Conservation (phyloP, 2,113 vertebrate species). For the Odobenus rosmarus region DNA sequence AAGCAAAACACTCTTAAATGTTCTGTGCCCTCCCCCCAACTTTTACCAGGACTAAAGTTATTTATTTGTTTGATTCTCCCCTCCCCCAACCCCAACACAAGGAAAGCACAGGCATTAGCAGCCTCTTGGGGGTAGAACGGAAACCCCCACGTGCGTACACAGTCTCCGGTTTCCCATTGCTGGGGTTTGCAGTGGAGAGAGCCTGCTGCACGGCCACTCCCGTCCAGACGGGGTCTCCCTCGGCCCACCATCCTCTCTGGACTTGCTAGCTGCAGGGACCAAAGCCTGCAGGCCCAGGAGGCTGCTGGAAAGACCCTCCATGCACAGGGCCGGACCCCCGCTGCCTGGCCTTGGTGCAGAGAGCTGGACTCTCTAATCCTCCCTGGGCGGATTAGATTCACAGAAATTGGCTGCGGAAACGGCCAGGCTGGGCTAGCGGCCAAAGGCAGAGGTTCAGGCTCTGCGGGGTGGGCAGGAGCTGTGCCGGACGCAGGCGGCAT, state of each 20-base stretch:
- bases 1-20: background rate
- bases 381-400: constrained; percentile 79
- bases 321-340: background rate
- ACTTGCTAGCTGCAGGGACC: background rate
- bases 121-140: background rate
- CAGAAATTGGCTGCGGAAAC: constrained; percentile 82
- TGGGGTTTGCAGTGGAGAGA: background rate
- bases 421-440: constrained; percentile 70
- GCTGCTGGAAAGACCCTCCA: background rate
- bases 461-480: constrained; percentile 39
- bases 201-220: accelerated
- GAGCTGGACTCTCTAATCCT: constrained; percentile 82
- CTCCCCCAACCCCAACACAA: accelerated
- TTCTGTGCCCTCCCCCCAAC: background rate
- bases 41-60: background rate
- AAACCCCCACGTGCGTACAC: accelerated
- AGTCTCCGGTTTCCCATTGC: background rate
- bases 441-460: constrained; percentile 72
- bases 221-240: constrained; percentile 63
- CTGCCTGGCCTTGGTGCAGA: constrained; percentile 70
- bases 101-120: background rate
- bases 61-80: background rate
- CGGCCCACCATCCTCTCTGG: background rate
- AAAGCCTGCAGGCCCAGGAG: background rate
- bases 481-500: background rate